Evolutionary conservation across 2,113 vertebrate species (phyloP).

Genomic region (Sorex araneus): DNA sequence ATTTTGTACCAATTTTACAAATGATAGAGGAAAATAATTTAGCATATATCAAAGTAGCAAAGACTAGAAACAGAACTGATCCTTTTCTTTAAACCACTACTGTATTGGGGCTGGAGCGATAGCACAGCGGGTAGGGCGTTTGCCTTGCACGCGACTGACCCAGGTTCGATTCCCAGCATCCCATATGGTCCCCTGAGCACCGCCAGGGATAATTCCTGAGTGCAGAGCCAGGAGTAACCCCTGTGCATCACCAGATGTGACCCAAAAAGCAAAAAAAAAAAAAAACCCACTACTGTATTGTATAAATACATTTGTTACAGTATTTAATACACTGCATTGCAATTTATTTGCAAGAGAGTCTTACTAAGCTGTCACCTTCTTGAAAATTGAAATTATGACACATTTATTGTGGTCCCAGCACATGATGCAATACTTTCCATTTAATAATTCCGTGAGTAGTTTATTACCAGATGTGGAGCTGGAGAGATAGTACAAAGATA

Average conservation of each 20-base stretch:
- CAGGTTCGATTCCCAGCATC: no score
- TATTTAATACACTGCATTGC: slow-evolving; percentile 35
- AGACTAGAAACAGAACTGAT: slow-evolving; percentile 3
- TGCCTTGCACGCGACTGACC: no score
- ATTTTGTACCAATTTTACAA: slow-evolving; percentile 67
- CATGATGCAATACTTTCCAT: slow-evolving; percentile 8
- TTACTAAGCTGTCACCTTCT: slow-evolving; percentile 19
- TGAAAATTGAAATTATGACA: slow-evolving; percentile 51
- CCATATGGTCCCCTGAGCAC: no score
- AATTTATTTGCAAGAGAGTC: slow-evolving; percentile 46
- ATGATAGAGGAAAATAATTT: slow-evolving; percentile 32
- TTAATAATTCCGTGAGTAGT: slow-evolving; percentile 23
- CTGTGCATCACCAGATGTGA: no score
- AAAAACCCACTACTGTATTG: no score
- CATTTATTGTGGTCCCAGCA: slow-evolving; percentile 14
- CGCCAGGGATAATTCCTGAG: no score
- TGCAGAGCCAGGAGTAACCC: no score
- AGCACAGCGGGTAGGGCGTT: no score
- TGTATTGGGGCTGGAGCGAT: no score
- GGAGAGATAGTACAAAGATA: no score
- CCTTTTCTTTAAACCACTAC: slow-evolving; percentile 39
- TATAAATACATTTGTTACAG: slow-evolving; percentile 23
- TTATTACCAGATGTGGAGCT: no score
- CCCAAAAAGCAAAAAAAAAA: no score
- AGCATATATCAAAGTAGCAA: slow-evolving; percentile 28